These are phyloP conservation scores for Dryocosmus kuriphilus DNA, from an alignment of 2,888 invertebrate genomes.

Conservation along the genomic window DNA sequence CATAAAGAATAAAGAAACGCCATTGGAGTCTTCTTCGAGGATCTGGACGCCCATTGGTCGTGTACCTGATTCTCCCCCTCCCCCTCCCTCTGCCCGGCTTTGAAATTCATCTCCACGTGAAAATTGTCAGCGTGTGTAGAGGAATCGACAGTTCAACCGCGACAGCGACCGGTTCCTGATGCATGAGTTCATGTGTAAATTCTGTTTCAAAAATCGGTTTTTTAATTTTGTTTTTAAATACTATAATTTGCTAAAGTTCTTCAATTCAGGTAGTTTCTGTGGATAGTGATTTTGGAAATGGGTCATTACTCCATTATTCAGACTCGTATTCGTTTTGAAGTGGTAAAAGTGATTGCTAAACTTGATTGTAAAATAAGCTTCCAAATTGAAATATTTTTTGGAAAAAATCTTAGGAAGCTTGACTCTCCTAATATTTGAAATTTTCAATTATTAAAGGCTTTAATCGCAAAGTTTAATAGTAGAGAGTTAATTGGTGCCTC, in stretches of 20 bases:
- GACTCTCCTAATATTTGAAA: too few relatives aligned
- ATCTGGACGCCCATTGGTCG: constrained; percentile 18
- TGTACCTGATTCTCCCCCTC: constrained; percentile 51
- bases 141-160: constrained; percentile 59
- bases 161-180: constrained; percentile 49
- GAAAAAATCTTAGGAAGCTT: too few relatives aligned
- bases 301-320: constrained; percentile 3
- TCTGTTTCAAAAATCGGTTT: background rate
- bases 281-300: background rate
- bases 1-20: background rate
- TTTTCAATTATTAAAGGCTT: too few relatives aligned
- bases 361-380: background rate
- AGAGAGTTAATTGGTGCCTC: background rate
- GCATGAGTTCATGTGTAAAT: background rate
- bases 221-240: background rate
- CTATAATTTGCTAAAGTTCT: background rate
- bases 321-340: background rate
- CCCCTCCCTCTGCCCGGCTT: too few relatives aligned
- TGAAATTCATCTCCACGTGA: constrained; percentile 61
- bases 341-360: background rate
- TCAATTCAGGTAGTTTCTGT: background rate
- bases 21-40: constrained; percentile 27
- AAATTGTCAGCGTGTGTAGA: constrained; percentile 59
- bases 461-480: background rate
- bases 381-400: too few relatives aligned